Evolutionary conservation across 1,140 invertebrate genomes (phyloP).

Genomic region (Eumeta japonica): DNA sequence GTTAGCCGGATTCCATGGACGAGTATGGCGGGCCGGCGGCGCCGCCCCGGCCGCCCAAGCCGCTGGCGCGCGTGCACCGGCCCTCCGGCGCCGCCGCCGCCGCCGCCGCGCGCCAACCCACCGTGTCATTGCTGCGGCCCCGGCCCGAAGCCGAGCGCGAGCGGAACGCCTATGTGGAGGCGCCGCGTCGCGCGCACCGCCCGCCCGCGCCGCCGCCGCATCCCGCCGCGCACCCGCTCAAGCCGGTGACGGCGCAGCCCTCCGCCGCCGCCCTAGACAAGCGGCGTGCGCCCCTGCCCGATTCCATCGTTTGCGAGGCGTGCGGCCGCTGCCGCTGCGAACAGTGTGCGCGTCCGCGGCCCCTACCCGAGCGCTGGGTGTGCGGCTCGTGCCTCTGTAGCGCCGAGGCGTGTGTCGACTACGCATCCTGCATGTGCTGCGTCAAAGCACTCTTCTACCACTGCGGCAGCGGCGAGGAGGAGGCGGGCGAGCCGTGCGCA

Average conservation of each 20-base stretch:
- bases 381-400: conserved; percentile 85
- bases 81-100: too few species aligned
- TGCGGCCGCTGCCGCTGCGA: conserved; percentile 86
- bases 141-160: conserved; percentile 74
- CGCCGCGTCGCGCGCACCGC: conserved; percentile 58
- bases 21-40: conserved; percentile 64
- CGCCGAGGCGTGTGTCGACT: conserved; percentile 81
- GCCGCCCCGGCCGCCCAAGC: conserved; percentile 63
- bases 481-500: conserved; percentile 79
- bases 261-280: conserved; percentile 38
- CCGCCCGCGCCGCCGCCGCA: conserved; percentile 25
- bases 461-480: conserved; percentile 72
- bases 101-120: conserved; percentile 60
- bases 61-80: conserved; percentile 63
- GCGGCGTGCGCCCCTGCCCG: conserved; percentile 42
- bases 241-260: conserved; percentile 51
- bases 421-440: conserved; percentile 88
- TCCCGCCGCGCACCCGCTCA: conserved; percentile 32
- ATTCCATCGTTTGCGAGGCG: conserved; percentile 78
- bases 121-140: conserved; percentile 70
- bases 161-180: conserved; percentile 84
- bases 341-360: conserved; percentile 78
- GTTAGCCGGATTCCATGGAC: conserved; percentile 55
- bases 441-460: conserved; percentile 92
- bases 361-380: conserved; percentile 83